These are phyloP conservation scores for Rhyacophila brunnea DNA, from an alignment of 1,140 invertebrate genomes.

Conservation along the genomic window DNA sequence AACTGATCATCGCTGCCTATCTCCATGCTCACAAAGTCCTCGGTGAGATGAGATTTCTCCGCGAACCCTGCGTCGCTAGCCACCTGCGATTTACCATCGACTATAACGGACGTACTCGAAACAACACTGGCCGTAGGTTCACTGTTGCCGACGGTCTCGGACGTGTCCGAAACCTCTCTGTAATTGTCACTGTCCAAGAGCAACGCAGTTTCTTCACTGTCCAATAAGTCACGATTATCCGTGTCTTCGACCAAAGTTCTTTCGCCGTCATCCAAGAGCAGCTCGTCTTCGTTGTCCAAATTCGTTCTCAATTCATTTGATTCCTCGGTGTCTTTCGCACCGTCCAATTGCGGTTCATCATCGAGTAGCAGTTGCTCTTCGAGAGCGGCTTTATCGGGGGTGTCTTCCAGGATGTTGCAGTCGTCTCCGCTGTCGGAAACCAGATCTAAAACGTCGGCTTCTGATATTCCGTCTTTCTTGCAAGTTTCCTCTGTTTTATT, in stretches of 20 bases:
- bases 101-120: not conserved
- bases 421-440: constrained; percentile 31
- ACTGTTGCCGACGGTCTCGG: not conserved
- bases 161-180: not conserved
- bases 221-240: no score
- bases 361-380: constrained; percentile 18
- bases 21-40: not conserved
- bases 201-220: no score
- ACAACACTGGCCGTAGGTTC: not conserved
- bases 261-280: no score
- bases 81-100: not conserved
- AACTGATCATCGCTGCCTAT: not conserved
- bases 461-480: not conserved
- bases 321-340: not conserved
- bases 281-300: no score
- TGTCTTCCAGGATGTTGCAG: constrained; percentile 26
- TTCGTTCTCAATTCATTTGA: not conserved
- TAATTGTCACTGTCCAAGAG: not conserved
- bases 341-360: constrained; percentile 13
- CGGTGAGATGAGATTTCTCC: not conserved
- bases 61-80: not conserved
- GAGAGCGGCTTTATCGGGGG: constrained; percentile 20
- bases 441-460: constrained; percentile 23
- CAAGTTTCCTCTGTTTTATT: constrained; percentile 1
- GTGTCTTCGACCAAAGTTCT: no score